Evolutionary conservation across 2,797 vertebrate genomes (phyloP).

Genomic region (Tokudaia tokunoshimensis): DNA sequence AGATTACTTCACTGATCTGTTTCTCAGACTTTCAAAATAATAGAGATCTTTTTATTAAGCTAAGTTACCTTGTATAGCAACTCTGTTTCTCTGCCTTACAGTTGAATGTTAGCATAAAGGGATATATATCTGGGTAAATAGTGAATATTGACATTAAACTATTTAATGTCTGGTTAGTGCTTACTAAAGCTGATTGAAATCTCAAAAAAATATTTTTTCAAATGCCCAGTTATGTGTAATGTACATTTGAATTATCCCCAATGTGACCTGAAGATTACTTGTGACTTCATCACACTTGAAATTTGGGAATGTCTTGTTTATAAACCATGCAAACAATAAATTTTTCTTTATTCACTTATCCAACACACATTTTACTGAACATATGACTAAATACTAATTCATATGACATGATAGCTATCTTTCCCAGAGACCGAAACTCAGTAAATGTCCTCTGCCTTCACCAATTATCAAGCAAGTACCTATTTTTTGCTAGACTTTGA

Average conservation of each 20-base stretch:
- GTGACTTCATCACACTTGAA: neutral
- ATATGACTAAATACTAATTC: slow-evolving; percentile 26
- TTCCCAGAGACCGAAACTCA: slow-evolving; percentile 22
- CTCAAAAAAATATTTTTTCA: neutral
- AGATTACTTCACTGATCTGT: neutral
- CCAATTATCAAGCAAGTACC: neutral
- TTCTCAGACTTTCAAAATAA: slow-evolving; percentile 24
- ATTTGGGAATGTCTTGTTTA: neutral
- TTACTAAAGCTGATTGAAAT: slow-evolving; percentile 63
- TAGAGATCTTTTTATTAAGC: neutral
- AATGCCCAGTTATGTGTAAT: neutral
- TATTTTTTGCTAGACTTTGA: neutral
- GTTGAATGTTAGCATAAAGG: neutral
- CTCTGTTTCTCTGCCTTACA: neutral
- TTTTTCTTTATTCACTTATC: slow-evolving; percentile 15
- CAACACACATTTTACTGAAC: neutral
- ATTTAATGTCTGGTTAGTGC: slow-evolving; percentile 42
- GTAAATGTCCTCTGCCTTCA: neutral
- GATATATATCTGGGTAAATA: neutral
- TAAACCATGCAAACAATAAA: slow-evolving; percentile 3
- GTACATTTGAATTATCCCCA: slow-evolving; percentile 15
- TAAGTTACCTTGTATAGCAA: neutral
- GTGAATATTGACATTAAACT: slow-evolving; percentile 24
- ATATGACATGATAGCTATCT: neutral
- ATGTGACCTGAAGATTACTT: neutral